These are phyloP conservation scores for Drosophila leontia DNA, from an alignment of 1,140 invertebrate genomes.

Conservation along the genomic window DNA sequence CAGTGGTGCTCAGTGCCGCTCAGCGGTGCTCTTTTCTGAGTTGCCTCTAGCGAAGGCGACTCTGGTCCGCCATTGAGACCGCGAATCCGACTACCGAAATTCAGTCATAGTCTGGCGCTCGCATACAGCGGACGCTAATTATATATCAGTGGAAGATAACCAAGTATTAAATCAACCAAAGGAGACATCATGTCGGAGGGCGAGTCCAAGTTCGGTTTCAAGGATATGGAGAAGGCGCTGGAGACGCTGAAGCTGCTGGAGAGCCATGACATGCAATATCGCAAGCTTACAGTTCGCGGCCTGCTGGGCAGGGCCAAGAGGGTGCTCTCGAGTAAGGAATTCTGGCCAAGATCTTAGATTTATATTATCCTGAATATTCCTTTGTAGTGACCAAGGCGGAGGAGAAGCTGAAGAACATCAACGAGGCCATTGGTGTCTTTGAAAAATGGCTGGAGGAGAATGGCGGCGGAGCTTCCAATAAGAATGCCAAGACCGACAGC, in stretches of 20 bases:
- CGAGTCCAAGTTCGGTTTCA: conserved; percentile 89
- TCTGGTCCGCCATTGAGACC: conserved; percentile 1
- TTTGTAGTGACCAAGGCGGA: conserved; percentile 88
- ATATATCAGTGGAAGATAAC: conserved; percentile 2
- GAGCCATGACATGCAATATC: conserved; percentile 88
- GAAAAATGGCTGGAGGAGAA: conserved; percentile 88
- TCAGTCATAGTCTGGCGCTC: conserved; percentile 54
- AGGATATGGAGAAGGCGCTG: conserved; percentile 88
- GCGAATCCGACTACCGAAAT: conserved; percentile 10
- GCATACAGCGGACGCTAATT: conserved; percentile 25
- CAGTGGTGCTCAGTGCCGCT: conserved; percentile 52
- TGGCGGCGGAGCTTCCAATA: conserved; percentile 85
- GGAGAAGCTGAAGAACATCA: conserved; percentile 89
- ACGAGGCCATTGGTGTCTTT: conserved; percentile 88
- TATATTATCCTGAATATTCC: not conserved
- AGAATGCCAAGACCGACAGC: conserved; percentile 83
- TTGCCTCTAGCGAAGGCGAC: conserved; percentile 18
- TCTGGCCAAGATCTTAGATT: too few species aligned
- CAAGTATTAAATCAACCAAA: conserved; percentile 33
- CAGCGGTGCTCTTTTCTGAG: conserved; percentile 36
- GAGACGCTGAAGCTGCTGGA: conserved; percentile 88
- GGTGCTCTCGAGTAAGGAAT: conserved; percentile 87
- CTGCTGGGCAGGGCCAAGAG: conserved; percentile 88
- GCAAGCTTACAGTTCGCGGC: conserved; percentile 88
- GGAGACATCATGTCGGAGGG: conserved; percentile 78